Percentiles rank a stretch among this genome's conserved stretches.
Conservation (phyloP, 2,113 vertebrate species). For the Marcusenius ussheri region DNA sequence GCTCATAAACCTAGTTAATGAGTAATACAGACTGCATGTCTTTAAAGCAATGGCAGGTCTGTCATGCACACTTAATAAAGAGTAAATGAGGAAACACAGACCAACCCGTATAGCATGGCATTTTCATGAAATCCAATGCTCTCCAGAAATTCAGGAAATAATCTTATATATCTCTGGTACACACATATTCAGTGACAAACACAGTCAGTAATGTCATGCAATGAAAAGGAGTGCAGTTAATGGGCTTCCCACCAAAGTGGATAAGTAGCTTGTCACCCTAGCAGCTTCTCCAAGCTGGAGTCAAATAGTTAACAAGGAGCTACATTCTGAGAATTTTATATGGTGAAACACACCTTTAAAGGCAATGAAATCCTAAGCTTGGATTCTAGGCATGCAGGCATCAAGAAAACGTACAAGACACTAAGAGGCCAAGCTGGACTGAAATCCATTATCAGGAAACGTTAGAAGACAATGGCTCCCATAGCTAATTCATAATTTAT, state of each 20-base stretch:
- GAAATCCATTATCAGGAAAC: neutral
- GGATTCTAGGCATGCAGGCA: neutral
- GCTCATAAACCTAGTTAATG: neutral
- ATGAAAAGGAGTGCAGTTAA: neutral
- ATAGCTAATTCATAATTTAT: neutral
- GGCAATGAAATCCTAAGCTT: neutral
- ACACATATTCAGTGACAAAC: neutral
- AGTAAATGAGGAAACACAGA: neutral
- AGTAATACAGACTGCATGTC: neutral
- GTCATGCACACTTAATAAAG: neutral
- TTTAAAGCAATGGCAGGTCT: neutral
- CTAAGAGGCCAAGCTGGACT: neutral
- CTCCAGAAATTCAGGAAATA: neutral
- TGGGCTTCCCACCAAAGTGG: neutral
- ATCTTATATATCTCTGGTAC: neutral
- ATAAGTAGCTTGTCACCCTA: neutral
- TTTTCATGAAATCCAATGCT: neutral
- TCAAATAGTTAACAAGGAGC: neutral
- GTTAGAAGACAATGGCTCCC: neutral
- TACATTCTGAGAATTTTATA: neutral
- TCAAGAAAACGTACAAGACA: neutral
- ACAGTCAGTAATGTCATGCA: neutral
- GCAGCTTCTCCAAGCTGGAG: neutral
- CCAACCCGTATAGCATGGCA: neutral
- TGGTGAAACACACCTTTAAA: neutral